Base-by-base conservation (phyloP, 1,140 invertebrate species). In the Oncopodura yosiiana region DNA sequence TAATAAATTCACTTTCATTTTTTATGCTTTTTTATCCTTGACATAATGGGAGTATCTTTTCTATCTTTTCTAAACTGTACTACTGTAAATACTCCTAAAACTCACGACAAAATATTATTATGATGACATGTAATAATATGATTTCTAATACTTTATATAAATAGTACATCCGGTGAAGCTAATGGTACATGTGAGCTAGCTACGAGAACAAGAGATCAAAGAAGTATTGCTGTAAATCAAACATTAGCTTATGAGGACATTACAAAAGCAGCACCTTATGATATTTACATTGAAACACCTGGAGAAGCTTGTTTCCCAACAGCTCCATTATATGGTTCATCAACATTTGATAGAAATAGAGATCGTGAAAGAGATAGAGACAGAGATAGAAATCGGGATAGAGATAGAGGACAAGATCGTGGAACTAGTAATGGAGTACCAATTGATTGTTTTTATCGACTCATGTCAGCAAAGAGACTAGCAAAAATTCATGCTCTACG, bases 391-490 rank as follows among this genome's bases (percentile, higher is more conserved):
- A 53, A 24, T 46, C 42, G n/a, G n/a, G n/a, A n/a, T n/a, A n/a
- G n/a, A n/a, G n/a, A n/a, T n/a, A n/a, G n/a, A n/a, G n/a, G n/a
- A n/a, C n/a, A n/a, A n/a, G n/a, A 6, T 11, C 27, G n/a, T 14
- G 24, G 24, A 30, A 18, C 43, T 3, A n/a, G 24, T 24, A 11
- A 9, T 19, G 42, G 9, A 34, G 32, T n/a, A 34, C 8, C n/a
- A n/a, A n/a, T 8, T 9, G 61, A 64, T 49, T 64, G 62, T 41
- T 64, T 64, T 37, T 64, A 61, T 36, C 49, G 62, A 4, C 34
- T 64, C 32, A 64, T 64, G 62, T 51, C 51, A 12, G 62, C 58
- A 16, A 61, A 61, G 24, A 41, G 62, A 11, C 36, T 64, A 12
- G 34, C 51, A 6, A 61, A 61, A 30, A 59, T 46, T 41, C 58